Base-by-base conservation (phyloP, 1,140 invertebrate genomes). In the Anadara kagoshimensis region DNA sequence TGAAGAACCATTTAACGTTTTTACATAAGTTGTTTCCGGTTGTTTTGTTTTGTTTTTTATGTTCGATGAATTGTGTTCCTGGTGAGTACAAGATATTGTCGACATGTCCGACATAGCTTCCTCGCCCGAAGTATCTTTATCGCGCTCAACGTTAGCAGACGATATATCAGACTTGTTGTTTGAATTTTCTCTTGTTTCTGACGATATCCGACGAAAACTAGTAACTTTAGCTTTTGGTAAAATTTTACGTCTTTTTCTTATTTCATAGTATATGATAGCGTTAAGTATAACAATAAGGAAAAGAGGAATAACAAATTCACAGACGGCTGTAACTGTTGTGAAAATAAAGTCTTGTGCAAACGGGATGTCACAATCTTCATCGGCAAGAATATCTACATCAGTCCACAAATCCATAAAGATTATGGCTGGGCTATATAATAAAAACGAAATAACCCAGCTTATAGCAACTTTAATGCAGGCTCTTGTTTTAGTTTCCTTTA, bases 291-390 rank as follows among this genome's bases (percentile, higher is more conserved):
- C 51, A 0, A 85, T 49, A 12, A 44, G 26, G 4, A 75, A 41
- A 51, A 81, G 65, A n/a, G 83, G 82, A 3, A 79, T 47, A n/a
- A 69, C 59, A 69, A 85, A 85, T 57, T 85, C 83, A 16, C 83
- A 45, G 16, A 79, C 36, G 2, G 79, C 77, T 14, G 79, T 77
- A 0, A 56, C 61, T 10, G 75, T 74, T 26, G 76, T 84, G 61
- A 70, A 85, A 10, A 53, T 24, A n/a, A 76, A 67, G 26, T 80
- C 58, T 56, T 73, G 26, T 12, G 65, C 69, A 61, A 84, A 85
- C 59, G 83, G 79, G 3, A 78, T 78, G 56, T 81, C 76, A 63
- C 83, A 85, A 36, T 84, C 77, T 1, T 47, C 47, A 1, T 43
- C 45, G 43, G 44, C 75, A 0, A 80, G 65, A 1, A 56, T 59